These are phyloP conservation scores for Macroteleia sp. DNA, from an alignment of 2,888 invertebrate genomes.

Conservation along the genomic window DNA sequence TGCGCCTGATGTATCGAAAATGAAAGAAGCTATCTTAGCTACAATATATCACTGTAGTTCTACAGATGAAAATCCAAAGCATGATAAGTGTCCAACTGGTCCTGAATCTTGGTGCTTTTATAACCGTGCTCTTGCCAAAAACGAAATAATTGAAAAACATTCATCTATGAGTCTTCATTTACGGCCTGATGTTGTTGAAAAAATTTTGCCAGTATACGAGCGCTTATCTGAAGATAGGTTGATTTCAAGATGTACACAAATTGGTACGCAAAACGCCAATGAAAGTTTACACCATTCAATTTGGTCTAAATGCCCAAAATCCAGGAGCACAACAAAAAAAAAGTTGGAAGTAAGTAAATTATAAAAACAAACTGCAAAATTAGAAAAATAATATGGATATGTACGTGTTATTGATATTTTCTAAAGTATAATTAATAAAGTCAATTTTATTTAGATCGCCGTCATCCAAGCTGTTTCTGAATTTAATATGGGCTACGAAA, in stretches of 20 bases:
- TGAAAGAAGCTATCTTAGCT: too few relatives aligned
- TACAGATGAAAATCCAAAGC: background rate
- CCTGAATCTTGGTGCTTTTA: constrained; percentile 24
- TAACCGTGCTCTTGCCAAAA: background rate
- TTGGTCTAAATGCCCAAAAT: background rate
- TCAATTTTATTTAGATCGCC: too few relatives aligned
- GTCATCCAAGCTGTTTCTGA: too few relatives aligned
- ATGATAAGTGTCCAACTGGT: constrained; percentile 14
- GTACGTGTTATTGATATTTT: too few relatives aligned
- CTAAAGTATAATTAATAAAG: too few relatives aligned
- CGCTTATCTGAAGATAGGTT: constrained; percentile 1
- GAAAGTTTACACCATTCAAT: constrained; percentile 6
- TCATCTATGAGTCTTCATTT: background rate
- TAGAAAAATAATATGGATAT: too few relatives aligned
- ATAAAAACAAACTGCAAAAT: too few relatives aligned
- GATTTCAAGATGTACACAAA: constrained; percentile 5
- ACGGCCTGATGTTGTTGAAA: background rate
- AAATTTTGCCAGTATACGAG: constrained; percentile 10
- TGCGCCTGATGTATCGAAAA: too few relatives aligned
- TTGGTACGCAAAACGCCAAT: constrained; percentile 22
- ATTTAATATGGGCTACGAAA: too few relatives aligned
- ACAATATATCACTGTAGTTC: constrained; percentile 31
- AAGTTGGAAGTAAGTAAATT: too few relatives aligned
- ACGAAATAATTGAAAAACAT: background rate
- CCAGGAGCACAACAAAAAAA: too few relatives aligned